Evolutionary conservation across 30 jellyfish, hydroid and myxozoan species (phyloP), one percentile per base, ranked within the genome.

Genomic region (Aurelia coerulea): DNA sequence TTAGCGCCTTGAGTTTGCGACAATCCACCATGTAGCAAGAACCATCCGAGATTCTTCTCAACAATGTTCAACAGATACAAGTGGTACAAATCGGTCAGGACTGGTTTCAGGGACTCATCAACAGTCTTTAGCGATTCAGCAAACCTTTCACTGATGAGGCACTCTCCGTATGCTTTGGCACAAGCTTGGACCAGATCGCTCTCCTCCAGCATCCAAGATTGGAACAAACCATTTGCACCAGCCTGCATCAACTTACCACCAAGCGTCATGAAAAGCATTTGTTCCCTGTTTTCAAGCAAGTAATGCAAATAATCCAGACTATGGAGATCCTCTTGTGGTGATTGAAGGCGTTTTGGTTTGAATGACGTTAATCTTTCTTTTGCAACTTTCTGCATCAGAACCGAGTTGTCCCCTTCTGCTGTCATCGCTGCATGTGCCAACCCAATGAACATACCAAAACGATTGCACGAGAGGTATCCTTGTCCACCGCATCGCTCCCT

Each of bases 401-500:
- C 98, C 1, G 96, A 68, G 59, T 92, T 92, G 83, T 92, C 98
- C 12, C 98, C 98, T 68, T 92, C 98, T 5, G 98, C 98, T 7
- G 98, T 92, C 83, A 92, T 92, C 32, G 97, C 92, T 16, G 98
- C 98, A 64, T 92, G 98, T 42, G 98, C 88, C 37, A 92, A 92
- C 1, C 88, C 87, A 29, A 92, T 86, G 78, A 85, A 92, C 32
- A 73, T 88, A 56, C 98, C 98, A 63, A 92, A 89, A 10, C 96
- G 93, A 75, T 92, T 92, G 37, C 91, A 90, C 6, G 98, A 92
- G 32, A 92, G 86, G 74, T 92, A 92, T 3, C 98, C 98, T 74
- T 92, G 98, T 6, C 98, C 98, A 62, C 98, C 98, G 56, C 97
- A 86, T 54, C 98, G 90, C 51, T 92, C 98, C 39, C 98, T 90